Evolutionary conservation across 2,113 vertebrate genomes (phyloP), one percentile per base, ranked within the genome.

Genomic region (Mormyrus lacerda): DNA sequence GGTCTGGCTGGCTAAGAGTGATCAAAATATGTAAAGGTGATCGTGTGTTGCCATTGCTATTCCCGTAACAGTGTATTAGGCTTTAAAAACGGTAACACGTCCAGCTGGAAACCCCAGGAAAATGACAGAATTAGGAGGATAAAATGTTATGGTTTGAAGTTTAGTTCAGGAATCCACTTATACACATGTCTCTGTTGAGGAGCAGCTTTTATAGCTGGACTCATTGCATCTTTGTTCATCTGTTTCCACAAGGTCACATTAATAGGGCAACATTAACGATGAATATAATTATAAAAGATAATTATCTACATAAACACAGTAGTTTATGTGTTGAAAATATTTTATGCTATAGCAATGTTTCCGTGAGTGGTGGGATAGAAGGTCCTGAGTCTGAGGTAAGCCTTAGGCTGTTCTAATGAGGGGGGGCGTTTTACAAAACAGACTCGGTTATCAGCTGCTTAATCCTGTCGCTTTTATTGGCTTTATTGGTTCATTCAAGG

Each of bases 401-500:
- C 91, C 91, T 58, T 73, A 90, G 89, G 89, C 92, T 88, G 3
- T 89, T 94, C 89, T 89, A 91, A 84, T 90, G 90, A 91, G 91
- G 91, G 85, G 91, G 90, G 91, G 84, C 17, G 89, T 90, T 91
- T 92, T 92, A 79, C 92, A 92, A 92, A 94, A 92, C 93, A 94
- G 93, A 94, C 91, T 58, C 13, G 90, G 94, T 95, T 95, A 96
- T 95, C 94, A 96, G 95, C 94, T 95, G 95, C 94, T 95, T 96
- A 95, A 96, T 95, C 93, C 94, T 93, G 91, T 94, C 92, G 94
- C 93, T 94, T 95, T 87, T 92, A 95, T 94, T 94, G 95, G 93
- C 93, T 96, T 96, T 96, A 96, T 96, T 96, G 95, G 95, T 95
- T 95, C 93, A 94, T 95, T 96, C 94, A 92, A 93, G 93, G 93